These are phyloP conservation scores for Brienomyrus brachyistius DNA, from an alignment of 2,113 vertebrate species.

Conservation along the genomic window DNA sequence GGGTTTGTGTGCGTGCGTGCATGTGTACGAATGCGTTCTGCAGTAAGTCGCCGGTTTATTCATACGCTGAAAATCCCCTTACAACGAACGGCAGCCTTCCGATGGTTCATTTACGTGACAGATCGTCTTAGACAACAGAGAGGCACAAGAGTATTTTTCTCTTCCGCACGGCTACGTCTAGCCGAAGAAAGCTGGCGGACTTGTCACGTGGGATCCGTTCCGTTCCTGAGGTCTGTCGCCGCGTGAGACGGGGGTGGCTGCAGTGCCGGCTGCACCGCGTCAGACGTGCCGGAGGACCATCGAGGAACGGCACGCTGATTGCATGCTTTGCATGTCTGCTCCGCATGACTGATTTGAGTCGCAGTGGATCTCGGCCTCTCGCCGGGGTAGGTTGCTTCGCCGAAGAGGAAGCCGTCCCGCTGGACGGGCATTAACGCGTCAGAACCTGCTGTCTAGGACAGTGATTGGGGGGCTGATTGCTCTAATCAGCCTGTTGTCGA, in stretches of 20 bases:
- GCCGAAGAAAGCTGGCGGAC: neutral
- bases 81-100: neutral
- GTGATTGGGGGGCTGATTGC: slow-evolving; percentile 6
- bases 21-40: neutral
- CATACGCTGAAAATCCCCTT: neutral
- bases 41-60: neutral
- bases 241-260: neutral
- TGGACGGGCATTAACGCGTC: neutral
- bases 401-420: neutral
- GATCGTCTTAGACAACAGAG: neutral
- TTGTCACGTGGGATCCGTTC: neutral
- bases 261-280: neutral
- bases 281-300: neutral
- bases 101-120: neutral
- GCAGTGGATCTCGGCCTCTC: neutral
- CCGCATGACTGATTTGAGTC: neutral
- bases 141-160: neutral
- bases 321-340: neutral
- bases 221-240: neutral
- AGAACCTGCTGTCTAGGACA: neutral
- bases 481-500: neutral
- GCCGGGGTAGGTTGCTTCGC: neutral
- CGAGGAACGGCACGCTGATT: neutral
- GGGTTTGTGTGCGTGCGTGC: neutral
- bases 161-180: neutral